phyloP scores from a whole-genome alignment of 2,888 invertebrate species.

The Calephelis perditalis region DNA sequence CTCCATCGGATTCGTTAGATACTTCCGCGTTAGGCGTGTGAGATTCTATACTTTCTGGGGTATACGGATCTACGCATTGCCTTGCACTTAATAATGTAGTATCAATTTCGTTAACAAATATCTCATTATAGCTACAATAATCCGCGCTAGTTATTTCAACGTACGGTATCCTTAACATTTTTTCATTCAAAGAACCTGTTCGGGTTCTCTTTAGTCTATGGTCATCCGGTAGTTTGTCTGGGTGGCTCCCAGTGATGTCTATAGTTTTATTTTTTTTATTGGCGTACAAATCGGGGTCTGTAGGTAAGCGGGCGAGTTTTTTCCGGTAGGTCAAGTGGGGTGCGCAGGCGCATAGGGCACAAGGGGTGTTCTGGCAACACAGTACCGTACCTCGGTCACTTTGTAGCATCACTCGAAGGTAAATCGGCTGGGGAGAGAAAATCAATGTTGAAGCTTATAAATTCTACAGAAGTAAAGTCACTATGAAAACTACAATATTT shows the following conservation, averaged over 20 bases:
- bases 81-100: slow-evolving; percentile 59
- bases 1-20: slow-evolving; percentile 47
- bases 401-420: slow-evolving; percentile 83
- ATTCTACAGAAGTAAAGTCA: background rate
- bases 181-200: slow-evolving; percentile 58
- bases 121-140: slow-evolving; percentile 50
- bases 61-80: slow-evolving; percentile 83
- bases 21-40: slow-evolving; percentile 81
- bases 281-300: slow-evolving; percentile 49
- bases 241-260: slow-evolving; percentile 32
- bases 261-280: slow-evolving; percentile 34
- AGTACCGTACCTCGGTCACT: slow-evolving; percentile 87
- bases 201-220: slow-evolving; percentile 42
- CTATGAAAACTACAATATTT: slow-evolving; percentile 1
- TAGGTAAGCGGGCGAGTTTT: slow-evolving; percentile 41
- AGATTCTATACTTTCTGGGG: slow-evolving; percentile 89
- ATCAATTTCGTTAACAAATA: slow-evolving; percentile 77
- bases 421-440: slow-evolving; percentile 83
- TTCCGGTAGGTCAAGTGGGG: slow-evolving; percentile 36
- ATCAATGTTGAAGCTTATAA: slow-evolving; percentile 21
- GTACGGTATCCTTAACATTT: slow-evolving; percentile 52
- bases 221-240: slow-evolving; percentile 39
- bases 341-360: slow-evolving; percentile 51
- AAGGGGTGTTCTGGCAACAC: slow-evolving; percentile 76
- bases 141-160: slow-evolving; percentile 76